Evolutionary conservation across 2,113 vertebrate genomes (phyloP), one percentile per base, ranked within the genome.

Genomic region (Cinclus mexicanus): DNA sequence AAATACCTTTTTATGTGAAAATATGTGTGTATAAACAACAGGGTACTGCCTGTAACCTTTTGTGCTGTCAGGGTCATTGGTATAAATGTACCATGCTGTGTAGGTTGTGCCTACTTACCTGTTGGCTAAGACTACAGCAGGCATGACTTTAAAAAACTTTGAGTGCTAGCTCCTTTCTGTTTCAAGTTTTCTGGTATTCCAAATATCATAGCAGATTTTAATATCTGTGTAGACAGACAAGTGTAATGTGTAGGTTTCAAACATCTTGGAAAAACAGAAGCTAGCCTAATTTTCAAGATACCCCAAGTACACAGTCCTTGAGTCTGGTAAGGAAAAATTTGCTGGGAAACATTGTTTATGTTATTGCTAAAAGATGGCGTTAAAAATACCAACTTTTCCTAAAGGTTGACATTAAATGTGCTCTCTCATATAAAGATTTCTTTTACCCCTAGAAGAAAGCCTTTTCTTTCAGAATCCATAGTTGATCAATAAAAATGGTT

Each of bases 201-300:
- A 95, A 94, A 91, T 94, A 70, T 82, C 63, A 63, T 37, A 95
- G 82, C 67, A 90, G 59, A 64, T 9, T 53, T 87, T 87, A 92
- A 75, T 91, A 95, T 97, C 64, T 87, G 75, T 88, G 79, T 91
- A 77, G 39, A 65, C 29, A 92, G 53, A 74, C 61, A 70, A 70
- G 35, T 47, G 29, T 72, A 63, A 69, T 24, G 6, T 80, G 52
- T 93, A 59, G 25, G 9, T 74, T 95, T 92, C 29, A 71, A 80
- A 53, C 37, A 57, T 59, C 53, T 61, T 71, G 55, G 53, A n/a
- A 89, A 90, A 96, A 53, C 61, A 95, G 82, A 90, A 76, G 50
- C 35, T 61, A 42, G 31, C 24, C 12, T 88, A 56, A 69, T 13
- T 50, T 74, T 77, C 63, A 87, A 17, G 50, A 64, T 71, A 37